Conservation (phyloP, 2,797 vertebrate genomes). For the Mus minutoides region DNA sequence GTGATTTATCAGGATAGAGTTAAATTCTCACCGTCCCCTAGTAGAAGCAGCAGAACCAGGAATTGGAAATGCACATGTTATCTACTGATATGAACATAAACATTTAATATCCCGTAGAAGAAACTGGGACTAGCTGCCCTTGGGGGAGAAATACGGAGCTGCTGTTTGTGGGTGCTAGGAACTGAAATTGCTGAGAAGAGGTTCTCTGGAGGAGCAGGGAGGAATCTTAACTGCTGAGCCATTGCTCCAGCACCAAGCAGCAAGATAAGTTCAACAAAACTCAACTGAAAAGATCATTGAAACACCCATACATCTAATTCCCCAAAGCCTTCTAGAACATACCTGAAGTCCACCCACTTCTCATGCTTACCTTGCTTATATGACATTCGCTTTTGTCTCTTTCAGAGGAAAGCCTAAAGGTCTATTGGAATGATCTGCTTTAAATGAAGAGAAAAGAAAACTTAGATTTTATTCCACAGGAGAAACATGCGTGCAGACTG, state of each 20-base stretch:
- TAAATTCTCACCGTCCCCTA: not conserved
- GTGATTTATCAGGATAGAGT: not conserved
- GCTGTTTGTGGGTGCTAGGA: not conserved
- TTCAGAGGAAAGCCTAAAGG: constrained; percentile 25
- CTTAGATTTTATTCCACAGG: constrained; percentile 12
- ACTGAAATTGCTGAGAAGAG: not conserved
- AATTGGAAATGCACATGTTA: not conserved
- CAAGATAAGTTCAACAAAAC: not conserved
- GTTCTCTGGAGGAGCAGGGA: not conserved
- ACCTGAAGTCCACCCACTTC: not conserved
- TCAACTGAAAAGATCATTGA: not conserved
- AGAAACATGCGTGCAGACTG: not conserved
- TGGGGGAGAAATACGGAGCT: not conserved
- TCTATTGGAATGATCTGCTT: constrained; percentile 55
- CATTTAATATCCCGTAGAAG: not conserved
- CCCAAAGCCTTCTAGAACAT: not conserved
- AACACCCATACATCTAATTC: not conserved
- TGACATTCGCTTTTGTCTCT: not conserved
- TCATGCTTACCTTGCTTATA: not conserved
- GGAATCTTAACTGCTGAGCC: not conserved
- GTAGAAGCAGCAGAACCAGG: not conserved
- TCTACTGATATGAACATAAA: not conserved
- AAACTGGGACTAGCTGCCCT: not conserved
- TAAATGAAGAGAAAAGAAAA: constrained; percentile 53
- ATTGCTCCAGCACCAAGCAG: not conserved